phyloP scores from a whole-genome alignment of 1,140 invertebrate genomes.

The Trichonephila clavata region DNA sequence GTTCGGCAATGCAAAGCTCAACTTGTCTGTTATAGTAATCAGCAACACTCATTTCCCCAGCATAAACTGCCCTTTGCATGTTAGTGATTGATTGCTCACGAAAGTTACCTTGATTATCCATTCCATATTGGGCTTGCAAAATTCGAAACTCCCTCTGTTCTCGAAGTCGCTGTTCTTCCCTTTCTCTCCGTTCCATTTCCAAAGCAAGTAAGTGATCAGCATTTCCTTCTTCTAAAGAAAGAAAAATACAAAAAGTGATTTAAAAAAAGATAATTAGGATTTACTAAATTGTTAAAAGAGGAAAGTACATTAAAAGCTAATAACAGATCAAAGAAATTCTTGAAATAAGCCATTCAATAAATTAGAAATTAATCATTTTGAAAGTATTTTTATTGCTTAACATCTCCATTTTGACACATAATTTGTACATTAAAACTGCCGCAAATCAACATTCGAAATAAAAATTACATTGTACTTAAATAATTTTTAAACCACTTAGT shows the following conservation, averaged over 20 bases:
- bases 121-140: constrained; percentile 91
- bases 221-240: constrained; percentile 82
- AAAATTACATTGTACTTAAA: too few species aligned
- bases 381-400: too few species aligned
- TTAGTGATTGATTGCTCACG: constrained; percentile 90
- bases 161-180: constrained; percentile 86
- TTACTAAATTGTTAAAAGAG: too few species aligned
- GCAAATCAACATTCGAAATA: too few species aligned
- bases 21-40: constrained; percentile 92
- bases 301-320: too few species aligned
- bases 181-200: constrained; percentile 85
- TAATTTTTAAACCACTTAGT: too few species aligned
- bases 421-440: too few species aligned
- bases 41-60: constrained; percentile 90
- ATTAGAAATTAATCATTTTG: too few species aligned
- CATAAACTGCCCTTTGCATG: constrained; percentile 91
- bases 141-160: constrained; percentile 91
- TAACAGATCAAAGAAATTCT: not conserved
- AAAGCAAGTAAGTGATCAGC: constrained; percentile 84
- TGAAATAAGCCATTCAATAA: too few species aligned
- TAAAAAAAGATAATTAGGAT: too few species aligned
- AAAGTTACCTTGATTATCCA: constrained; percentile 92
- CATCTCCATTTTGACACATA: too few species aligned
- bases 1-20: constrained; percentile 87
- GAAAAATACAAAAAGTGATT: not conserved